A percentile compares a stretch with the other conserved stretches of the same genome.
Evolutionary conservation across 2,113 vertebrate genomes (phyloP).

Genomic region (Onychostoma macrolepis): DNA sequence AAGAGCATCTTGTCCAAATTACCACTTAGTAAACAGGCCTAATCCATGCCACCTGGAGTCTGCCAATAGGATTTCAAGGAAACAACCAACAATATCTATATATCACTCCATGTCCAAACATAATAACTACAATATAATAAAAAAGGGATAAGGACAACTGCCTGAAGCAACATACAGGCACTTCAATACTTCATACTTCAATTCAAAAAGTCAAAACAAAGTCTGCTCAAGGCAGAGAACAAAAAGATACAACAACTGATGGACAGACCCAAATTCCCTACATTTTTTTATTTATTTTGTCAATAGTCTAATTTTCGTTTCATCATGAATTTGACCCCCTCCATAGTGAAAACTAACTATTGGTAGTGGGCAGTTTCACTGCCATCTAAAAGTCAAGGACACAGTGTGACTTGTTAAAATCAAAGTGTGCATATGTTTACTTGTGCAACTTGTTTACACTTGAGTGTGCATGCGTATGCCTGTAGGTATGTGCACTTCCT

Average conservation of each 20-base stretch:
- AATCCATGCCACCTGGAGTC: slow-evolving; percentile 43
- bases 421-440: slow-evolving; percentile 8
- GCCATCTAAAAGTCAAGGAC: neutral
- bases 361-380: neutral
- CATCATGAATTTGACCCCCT: no score
- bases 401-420: slow-evolving; percentile 2
- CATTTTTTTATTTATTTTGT: neutral
- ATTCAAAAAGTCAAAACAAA: neutral
- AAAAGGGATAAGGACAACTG: neutral
- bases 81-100: neutral
- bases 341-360: no score
- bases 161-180: slow-evolving; percentile 8
- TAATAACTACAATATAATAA: slow-evolving; percentile 29
- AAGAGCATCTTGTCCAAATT: slow-evolving; percentile 20
- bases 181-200: neutral
- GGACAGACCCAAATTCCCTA: neutral
- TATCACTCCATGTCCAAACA: neutral
- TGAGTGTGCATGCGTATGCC: neutral
- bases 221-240: neutral
- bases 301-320: neutral
- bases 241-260: neutral
- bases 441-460: slow-evolving; percentile 16
- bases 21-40: slow-evolving; percentile 15
- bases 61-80: neutral
- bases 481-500: neutral